Evolutionary conservation across 2,888 invertebrate genomes (phyloP), one percentile per base, ranked within the genome.

Genomic region (Callyntrura sp.): DNA sequence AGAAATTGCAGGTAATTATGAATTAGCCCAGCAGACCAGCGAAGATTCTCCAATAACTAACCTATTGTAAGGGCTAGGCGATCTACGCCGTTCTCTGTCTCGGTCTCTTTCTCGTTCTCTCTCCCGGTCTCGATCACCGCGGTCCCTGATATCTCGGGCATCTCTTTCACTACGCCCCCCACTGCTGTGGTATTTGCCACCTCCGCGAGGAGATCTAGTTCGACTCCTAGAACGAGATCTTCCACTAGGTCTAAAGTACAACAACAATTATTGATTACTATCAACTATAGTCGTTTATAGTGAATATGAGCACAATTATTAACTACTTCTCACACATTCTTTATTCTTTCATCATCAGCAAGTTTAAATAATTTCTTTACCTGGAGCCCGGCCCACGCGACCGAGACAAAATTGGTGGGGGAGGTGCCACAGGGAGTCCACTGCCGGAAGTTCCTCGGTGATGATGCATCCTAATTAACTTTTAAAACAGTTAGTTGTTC

Each of bases 351-450:
- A 57, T 20, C 17, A 20, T 4, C 60, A 14, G 20, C 48, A 65
- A 2, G 17, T 17, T 57, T n/a, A 23, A 60, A 23, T 20, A 23
- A 51, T 5, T 14, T 14, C 57, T n/a, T n/a, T 73, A 88, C 82
- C 83, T 88, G 3, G 79, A 65, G 0, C 68, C 55, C 3, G 51
- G 17, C 17, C 35, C 84, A 3, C 68, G 48, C 1, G 68, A 55
- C 17, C 83, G 43, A 0, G 87, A 25, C n/a, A 82, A 70, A 28
- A 82, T 70, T 4, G 90, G 90, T 8, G 91, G 91, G 4, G 91
- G 90, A 17, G 91, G 90, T 12, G 90, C 85, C 11, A 17, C 79
- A 0, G 91, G 90, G 1, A 82, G 28, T 14, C 82, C 87, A 60
- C 85, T 70, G 25, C 78, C 76, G 1, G 90, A 70, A 35, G 86